These are phyloP conservation scores for Ctenosaura bakeri DNA, from an alignment of 2,797 vertebrate species.

Conservation along the genomic window DNA sequence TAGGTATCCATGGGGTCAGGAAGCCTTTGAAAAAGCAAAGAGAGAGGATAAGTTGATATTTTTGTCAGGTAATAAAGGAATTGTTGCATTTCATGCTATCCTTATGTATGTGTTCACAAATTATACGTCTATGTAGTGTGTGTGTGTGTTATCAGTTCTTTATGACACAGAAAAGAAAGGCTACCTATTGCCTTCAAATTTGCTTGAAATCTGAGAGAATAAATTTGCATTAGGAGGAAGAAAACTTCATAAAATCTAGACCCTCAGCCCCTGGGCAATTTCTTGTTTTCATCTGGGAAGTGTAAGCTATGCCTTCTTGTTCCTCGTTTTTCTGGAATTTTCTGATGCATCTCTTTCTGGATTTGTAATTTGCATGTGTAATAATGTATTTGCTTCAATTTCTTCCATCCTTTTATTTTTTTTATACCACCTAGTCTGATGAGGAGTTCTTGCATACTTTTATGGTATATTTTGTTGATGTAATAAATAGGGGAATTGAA, in stretches of 20 bases:
- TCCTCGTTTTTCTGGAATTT: background rate
- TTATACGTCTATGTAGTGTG: background rate
- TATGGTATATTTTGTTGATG: background rate
- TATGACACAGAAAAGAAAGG: background rate
- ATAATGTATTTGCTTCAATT: background rate
- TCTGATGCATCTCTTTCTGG: background rate
- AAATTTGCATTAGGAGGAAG: background rate
- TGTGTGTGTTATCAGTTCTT: background rate
- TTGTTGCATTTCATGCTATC: background rate
- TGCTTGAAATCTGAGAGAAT: background rate
- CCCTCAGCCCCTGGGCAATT: background rate
- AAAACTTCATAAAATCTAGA: background rate
- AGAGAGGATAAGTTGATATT: slow-evolving; percentile 93
- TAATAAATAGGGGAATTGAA: background rate
- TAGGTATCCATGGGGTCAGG: slow-evolving; percentile 94
- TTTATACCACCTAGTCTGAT: background rate
- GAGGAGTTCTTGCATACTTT: background rate
- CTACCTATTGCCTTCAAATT: background rate
- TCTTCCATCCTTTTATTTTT: background rate
- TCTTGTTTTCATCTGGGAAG: background rate
- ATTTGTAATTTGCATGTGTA: background rate
- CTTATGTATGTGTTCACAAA: background rate
- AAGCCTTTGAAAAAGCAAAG: slow-evolving; percentile 93
- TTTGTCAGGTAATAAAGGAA: slow-evolving; percentile 86
- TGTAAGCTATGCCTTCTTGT: background rate